These are phyloP conservation scores for Geodia barretti DNA, from an alignment of 37 sponge, comb jelly and placozoan species.

Conservation along the genomic window DNA sequence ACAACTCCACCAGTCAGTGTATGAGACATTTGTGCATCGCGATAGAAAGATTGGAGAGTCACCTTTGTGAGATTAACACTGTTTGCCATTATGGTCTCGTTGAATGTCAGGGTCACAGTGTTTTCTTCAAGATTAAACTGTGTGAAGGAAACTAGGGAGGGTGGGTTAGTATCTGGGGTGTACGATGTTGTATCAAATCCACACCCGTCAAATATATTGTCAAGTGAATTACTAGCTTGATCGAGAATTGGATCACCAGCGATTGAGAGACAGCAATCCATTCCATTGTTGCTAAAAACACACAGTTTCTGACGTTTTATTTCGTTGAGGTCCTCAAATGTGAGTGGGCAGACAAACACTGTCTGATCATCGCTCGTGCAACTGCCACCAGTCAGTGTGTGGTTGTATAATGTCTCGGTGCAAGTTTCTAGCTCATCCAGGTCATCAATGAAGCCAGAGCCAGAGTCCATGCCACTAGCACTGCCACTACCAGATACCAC, in stretches of 20 bases:
- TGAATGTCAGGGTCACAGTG: slow-evolving; percentile 66
- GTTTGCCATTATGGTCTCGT: slow-evolving; percentile 82
- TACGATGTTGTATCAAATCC: slow-evolving; percentile 73
- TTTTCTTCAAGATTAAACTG: slow-evolving; percentile 70
- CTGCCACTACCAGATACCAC: neutral
- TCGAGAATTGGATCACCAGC: slow-evolving; percentile 64
- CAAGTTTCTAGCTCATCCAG: neutral
- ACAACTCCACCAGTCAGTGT: slow-evolving; percentile 75
- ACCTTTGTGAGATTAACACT: slow-evolving; percentile 65
- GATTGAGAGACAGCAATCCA: slow-evolving; percentile 76
- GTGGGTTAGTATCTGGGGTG: slow-evolving; percentile 66
- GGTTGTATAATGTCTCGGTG: slow-evolving; percentile 37
- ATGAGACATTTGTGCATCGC: slow-evolving; percentile 42
- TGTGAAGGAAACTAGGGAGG: slow-evolving; percentile 60
- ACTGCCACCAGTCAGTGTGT: slow-evolving; percentile 64
- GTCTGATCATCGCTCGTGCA: slow-evolving; percentile 58
- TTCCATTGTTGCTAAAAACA: slow-evolving; percentile 48
- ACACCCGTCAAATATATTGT: slow-evolving; percentile 76
- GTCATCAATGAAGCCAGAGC: no score
- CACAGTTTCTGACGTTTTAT: slow-evolving; percentile 80
- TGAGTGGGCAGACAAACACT: slow-evolving; percentile 65
- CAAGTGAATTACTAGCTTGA: slow-evolving; percentile 66
- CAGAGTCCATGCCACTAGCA: neutral
- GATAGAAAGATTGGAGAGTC: slow-evolving; percentile 85
- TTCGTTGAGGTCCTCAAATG: slow-evolving; percentile 76